These are phyloP conservation scores for Lepidurus arcticus DNA, from an alignment of 1,140 invertebrate species.

Conservation along the genomic window DNA sequence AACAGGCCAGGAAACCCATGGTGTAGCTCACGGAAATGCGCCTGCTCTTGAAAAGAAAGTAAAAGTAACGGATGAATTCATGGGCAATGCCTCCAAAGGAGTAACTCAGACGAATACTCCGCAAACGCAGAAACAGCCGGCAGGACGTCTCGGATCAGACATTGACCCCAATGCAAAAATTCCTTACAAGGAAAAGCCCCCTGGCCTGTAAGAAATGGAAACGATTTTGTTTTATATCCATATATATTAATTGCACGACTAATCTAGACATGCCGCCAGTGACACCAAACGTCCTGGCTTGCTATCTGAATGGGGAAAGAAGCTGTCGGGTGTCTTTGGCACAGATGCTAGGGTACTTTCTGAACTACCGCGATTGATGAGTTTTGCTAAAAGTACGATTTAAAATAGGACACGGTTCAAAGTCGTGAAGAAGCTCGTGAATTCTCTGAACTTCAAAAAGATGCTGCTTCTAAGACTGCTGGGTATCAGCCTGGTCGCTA, in stretches of 20 bases:
- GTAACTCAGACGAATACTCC: neutral
- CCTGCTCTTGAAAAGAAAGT: neutral
- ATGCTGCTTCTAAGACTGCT: neutral
- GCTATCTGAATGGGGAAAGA: neutral
- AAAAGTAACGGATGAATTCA: neutral
- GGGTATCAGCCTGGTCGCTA: neutral
- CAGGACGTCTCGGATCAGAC: neutral
- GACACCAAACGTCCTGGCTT: neutral
- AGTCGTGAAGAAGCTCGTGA: conserved; percentile 2
- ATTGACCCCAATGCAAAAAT: neutral
- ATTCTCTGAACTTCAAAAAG: neutral
- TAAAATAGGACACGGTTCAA: neutral
- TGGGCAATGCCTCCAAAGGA: neutral
- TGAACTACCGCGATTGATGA: neutral
- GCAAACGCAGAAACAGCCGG: neutral
- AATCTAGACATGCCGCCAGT: neutral
- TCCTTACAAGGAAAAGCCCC: neutral
- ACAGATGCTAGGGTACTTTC: neutral
- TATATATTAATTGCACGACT: neutral
- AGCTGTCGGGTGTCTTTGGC: neutral
- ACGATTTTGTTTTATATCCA: neutral
- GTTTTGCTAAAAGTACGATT: neutral
- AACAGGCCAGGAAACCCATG: neutral
- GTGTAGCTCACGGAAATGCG: neutral
- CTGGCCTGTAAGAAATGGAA: neutral